A percentile compares a stretch with the other conserved stretches of the same genome.
Evolutionary conservation across 2,113 vertebrate genomes (phyloP).

Genomic region (Abramis brama): DNA sequence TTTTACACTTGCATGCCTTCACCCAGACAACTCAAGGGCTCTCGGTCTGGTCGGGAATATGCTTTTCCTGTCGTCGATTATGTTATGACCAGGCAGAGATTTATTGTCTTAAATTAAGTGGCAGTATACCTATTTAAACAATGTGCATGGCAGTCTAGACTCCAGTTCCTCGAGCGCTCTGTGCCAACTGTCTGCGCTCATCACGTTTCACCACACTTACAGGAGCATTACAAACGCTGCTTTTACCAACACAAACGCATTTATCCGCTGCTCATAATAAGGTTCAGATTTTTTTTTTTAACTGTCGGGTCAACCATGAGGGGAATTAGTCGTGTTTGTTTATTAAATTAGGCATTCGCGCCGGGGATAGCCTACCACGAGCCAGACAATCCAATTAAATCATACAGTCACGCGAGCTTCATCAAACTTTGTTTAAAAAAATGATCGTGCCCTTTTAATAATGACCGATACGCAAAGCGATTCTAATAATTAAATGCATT

Average conservation of each 20-base stretch:
- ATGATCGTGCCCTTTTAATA: background rate
- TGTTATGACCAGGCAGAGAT: constrained; percentile 65
- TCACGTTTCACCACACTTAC: constrained; percentile 21
- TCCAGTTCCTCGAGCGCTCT: constrained; percentile 53
- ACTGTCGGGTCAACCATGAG: constrained; percentile 25
- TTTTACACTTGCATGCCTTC: constrained; percentile 66
- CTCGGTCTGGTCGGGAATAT: constrained; percentile 46
- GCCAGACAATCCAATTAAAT: constrained; percentile 56
- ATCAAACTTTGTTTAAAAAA: constrained; percentile 54
- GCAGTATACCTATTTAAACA: constrained; percentile 56
- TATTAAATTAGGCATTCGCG: constrained; percentile 43
- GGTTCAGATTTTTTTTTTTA: background rate
- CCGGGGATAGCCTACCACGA: constrained; percentile 26
- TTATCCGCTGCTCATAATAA: background rate
- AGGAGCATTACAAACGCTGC: background rate
- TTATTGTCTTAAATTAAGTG: constrained; percentile 41
- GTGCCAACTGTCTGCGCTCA: constrained; percentile 52
- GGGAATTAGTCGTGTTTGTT: constrained; percentile 42
- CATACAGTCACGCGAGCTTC: constrained; percentile 48
- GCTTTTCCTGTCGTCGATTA: constrained; percentile 47
- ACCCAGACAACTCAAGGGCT: constrained; percentile 60
- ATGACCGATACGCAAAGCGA: background rate
- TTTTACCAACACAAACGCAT: constrained; percentile 12
- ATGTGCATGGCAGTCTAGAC: constrained; percentile 59
- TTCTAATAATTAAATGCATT: constrained; percentile 14